Base-by-base conservation (phyloP, 2,888 invertebrate genomes). In the Chesias legatella region DNA sequence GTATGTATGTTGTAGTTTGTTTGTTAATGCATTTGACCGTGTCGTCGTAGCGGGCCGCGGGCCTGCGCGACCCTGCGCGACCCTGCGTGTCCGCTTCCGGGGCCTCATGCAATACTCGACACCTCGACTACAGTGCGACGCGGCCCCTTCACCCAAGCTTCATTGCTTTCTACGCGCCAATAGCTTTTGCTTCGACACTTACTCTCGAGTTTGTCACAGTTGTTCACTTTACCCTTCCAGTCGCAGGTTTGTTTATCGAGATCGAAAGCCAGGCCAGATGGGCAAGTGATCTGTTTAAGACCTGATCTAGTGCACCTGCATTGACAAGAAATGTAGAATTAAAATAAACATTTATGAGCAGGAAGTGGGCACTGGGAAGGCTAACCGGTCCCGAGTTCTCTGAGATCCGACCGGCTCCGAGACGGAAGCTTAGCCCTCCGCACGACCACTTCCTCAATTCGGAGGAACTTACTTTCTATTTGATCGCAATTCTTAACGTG, bases 161-260 rank as follows among this genome's bases (percentile, higher is more conserved):
- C 69, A 65, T 80, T 85, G 83, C 75, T 80, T 72, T 81, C 82
- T 81, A 82, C 75, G 69, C 81, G 80, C 79, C 78, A 79, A 77
- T 81, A 84, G 77, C 77, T 74, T 77, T 72, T 71, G 66, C 73
- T 70, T 79, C 82, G 79, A 73, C 90, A 94, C 96, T 96, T 95
- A 97, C 97, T 97, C 94, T 97, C 96, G 89, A 96, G 92, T 91
- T 94, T 94, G 92, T 96, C 94, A 94, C 97, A 97, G 94, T 94
- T 97, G 91, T 91, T 93, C 91, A 97, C 97, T 93, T 97, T 96
- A 91, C 95, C 96, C 93, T 96, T 97, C 97, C 97, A 97, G 93
- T 97, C 96, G 91, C 97, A 97, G 88, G 97, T 97, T 92, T 97
- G 97, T 92, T 96, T 97, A 91, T 95, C 94, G 91, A 97, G 93